phyloP scores from a whole-genome alignment of 2,797 vertebrate genomes.

The Pachyuromys duprasi region DNA sequence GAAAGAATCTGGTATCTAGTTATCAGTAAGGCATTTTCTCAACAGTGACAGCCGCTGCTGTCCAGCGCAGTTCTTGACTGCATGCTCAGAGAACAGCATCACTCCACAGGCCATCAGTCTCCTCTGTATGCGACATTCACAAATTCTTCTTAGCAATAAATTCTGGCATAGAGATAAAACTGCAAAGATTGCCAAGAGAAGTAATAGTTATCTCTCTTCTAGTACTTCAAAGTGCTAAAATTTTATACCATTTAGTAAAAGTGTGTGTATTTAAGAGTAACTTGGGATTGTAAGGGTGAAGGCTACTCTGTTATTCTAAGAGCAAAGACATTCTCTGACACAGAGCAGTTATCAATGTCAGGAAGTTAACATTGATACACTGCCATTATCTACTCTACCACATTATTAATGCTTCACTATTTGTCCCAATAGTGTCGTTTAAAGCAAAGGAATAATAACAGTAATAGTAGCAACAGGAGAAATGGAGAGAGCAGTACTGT shows the following conservation, averaged over 20 bases:
- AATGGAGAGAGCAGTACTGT: not conserved
- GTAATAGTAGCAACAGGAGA: not conserved
- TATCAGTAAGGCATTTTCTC: not conserved
- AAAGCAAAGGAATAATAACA: not conserved
- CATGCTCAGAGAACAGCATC: not conserved
- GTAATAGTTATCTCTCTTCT: not conserved
- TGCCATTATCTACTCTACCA: not conserved
- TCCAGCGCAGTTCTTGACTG: not conserved
- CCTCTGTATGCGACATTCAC: not conserved
- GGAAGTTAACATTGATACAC: not conserved
- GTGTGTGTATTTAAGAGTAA: not conserved
- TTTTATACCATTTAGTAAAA: not conserved
- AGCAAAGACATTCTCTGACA: not conserved
- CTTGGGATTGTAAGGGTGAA: not conserved
- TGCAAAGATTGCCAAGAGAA: not conserved
- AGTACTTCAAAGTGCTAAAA: not conserved
- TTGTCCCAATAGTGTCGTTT: not conserved
- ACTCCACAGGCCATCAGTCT: not conserved
- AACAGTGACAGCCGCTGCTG: not conserved
- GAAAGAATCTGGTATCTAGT: not conserved
- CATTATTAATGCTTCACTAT: not conserved
- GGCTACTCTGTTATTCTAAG: not conserved
- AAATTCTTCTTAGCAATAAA: not conserved
- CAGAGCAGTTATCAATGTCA: not conserved
- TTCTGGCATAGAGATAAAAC: not conserved